A percentile compares a stretch with the other conserved stretches of the same genome.
Conservation (phyloP, 2,797 vertebrate species). For the Neosilurus mollespiculum region DNA sequence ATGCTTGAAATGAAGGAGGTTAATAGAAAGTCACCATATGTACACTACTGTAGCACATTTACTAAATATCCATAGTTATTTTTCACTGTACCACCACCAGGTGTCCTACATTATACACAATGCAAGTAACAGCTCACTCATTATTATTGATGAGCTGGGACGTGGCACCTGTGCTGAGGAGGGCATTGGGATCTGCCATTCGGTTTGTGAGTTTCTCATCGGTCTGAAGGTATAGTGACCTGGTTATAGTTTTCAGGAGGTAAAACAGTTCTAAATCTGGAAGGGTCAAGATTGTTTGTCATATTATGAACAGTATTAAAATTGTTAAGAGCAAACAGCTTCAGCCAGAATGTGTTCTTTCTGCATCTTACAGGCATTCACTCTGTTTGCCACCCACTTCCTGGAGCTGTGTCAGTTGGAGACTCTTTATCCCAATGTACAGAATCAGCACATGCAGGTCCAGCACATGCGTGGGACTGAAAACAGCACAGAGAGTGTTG, state of each 20-base stretch:
- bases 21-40: slow-evolving; percentile 12
- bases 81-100: slow-evolving; percentile 69
- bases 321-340: not conserved
- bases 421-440: slow-evolving; percentile 88
- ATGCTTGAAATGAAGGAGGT: slow-evolving; percentile 99
- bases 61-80: not conserved
- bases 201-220: slow-evolving; percentile 91
- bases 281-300: not conserved
- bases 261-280: not conserved
- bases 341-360: slow-evolving; percentile 25
- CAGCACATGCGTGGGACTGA: slow-evolving; percentile 78
- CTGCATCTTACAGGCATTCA: slow-evolving; percentile 81
- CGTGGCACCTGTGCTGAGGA: slow-evolving; percentile 95
- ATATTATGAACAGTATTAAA: not conserved
- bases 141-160: slow-evolving; percentile 95
- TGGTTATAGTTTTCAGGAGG: not conserved
- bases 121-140: slow-evolving; percentile 87
- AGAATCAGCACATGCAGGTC: slow-evolving; percentile 95
- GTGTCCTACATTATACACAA: slow-evolving; percentile 95
- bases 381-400: slow-evolving; percentile 93
- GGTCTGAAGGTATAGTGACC: slow-evolving; percentile 82
- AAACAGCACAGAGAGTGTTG: slow-evolving; percentile 77
- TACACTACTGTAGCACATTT: not conserved
- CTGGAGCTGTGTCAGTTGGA: slow-evolving; percentile 91
- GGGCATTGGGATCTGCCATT: slow-evolving; percentile 94